These are phyloP conservation scores for Nilaparvata lugens DNA, from an alignment of 1,140 invertebrate genomes.

Conservation along the genomic window DNA sequence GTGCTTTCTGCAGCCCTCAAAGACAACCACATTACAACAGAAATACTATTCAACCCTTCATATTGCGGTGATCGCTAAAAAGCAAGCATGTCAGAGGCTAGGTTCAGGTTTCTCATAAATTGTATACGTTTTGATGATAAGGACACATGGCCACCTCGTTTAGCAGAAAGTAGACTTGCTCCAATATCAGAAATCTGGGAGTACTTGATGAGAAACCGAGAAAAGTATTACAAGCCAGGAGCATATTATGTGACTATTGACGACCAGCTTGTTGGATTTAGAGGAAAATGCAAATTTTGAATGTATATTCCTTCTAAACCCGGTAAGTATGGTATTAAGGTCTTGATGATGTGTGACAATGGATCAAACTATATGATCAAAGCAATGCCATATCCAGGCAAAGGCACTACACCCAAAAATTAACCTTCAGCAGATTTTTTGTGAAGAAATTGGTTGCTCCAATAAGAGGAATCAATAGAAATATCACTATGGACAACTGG, in stretches of 20 bases:
- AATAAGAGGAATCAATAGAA: conserved; percentile 24
- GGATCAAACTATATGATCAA: conserved; percentile 29
- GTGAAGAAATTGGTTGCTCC: conserved; percentile 25
- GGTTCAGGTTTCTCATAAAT: conserved; percentile 30
- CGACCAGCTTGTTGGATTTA: neutral
- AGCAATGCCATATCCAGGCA: conserved; percentile 32
- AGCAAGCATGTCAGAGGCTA: conserved; percentile 26
- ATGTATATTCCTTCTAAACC: conserved; percentile 6
- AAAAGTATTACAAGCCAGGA: neutral
- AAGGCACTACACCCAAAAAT: conserved; percentile 18
- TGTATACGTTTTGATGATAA: neutral
- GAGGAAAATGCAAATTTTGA: neutral
- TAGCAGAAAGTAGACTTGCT: neutral
- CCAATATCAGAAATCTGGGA: neutral
- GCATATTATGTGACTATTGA: neutral
- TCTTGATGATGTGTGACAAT: conserved; percentile 30
- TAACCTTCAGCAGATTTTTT: conserved; percentile 11
- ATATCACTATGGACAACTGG: conserved; percentile 31
- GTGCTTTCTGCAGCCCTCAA: conserved; percentile 22
- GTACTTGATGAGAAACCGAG: neutral
- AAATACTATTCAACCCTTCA: conserved; percentile 23
- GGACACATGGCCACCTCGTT: neutral
- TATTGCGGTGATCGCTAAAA: conserved; percentile 23
- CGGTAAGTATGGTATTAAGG: conserved; percentile 35
- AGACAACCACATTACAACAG: conserved; percentile 25